Base-by-base conservation (phyloP, 1,140 invertebrate species). In the Alviniconcha marisindica region DNA sequence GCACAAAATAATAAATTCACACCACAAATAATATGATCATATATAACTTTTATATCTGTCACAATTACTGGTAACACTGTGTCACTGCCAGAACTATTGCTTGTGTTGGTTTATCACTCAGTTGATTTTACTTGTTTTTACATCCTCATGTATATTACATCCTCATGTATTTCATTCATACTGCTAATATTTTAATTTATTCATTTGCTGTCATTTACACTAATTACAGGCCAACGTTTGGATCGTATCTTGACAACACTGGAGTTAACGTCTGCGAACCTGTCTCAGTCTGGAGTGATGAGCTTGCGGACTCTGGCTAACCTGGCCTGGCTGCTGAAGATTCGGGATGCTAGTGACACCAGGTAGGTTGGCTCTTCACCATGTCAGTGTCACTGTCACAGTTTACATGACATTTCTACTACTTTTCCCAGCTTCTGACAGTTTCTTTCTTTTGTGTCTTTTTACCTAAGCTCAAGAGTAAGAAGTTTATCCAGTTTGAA, bases 251-350 rank as follows among this genome's bases (percentile, higher is more conserved):
- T 90, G 69, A 73, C 84, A 51, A 73, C 51, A 38, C 79, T 91
- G 31, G 84, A 83, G 56, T 48, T 91, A 51, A 88, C 85, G 1
- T 54, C 85, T 15, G 83, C 83, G 0, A 83, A 66, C 48, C 79
- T 91, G 33, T 91, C 90, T 3, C 88, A 91, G 87, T 89, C 90
- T 18, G 90, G 90, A 14, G 40, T 89, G 10, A 90, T 83, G 71
- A 89, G 87, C 82, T 77, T 90, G 14, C 83, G 87, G 18, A 88
- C 87, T 14, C 60, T 91, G 48, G 86, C 88, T 36, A 87, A 88
- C 66, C 79, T 90, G 2, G 90, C 90, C 4, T 77, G 87, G 21
- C 76, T 88, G 4, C 60, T 91, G 18, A 56, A 89, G 21, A 84
- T 87, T 7, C 85, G 85, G 60, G 90, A 91, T 83, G 77, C 88